phyloP scores from a whole-genome alignment of 1,140 invertebrate species.

The Tenebrio molitor region DNA sequence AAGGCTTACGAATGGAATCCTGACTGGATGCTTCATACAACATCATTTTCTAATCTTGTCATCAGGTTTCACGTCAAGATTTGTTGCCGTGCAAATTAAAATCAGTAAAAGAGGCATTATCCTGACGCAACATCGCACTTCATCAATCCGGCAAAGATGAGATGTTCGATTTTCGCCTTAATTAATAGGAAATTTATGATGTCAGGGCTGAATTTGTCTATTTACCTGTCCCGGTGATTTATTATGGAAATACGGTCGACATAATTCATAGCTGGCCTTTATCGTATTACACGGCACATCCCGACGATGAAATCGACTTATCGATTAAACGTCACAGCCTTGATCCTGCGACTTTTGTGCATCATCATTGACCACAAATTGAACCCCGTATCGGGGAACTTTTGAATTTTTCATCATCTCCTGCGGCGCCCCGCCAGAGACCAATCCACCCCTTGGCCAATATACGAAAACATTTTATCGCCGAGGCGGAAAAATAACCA shows the following conservation, averaged over 20 bases:
- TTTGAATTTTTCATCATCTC: conserved; percentile 3
- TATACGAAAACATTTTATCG: no score
- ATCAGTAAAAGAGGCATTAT: no score
- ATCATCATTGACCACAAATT: not conserved
- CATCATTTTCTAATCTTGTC: no score
- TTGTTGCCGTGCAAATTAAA: no score
- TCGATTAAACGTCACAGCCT: conserved; percentile 3
- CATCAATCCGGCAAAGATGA: no score
- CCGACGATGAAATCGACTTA: not conserved
- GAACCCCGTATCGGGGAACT: not conserved
- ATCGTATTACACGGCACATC: conserved; percentile 1
- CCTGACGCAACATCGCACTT: no score
- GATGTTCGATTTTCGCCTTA: not conserved
- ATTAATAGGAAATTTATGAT: conserved; percentile 8
- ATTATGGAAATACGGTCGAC: not conserved
- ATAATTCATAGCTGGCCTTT: conserved; percentile 1
- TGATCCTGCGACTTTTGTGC: not conserved
- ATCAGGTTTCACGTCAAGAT: no score
- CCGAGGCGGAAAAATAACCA: no score
- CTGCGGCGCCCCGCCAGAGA: no score
- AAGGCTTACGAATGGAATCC: no score
- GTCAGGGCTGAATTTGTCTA: not conserved
- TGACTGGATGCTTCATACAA: no score
- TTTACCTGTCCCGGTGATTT: not conserved
- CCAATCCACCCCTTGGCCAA: no score